A percentile compares a stretch with the other conserved stretches of the same genome.
These are phyloP conservation scores for Hippocampus abdominalis DNA, from an alignment of 2,113 vertebrate species.

Conservation along the genomic window DNA sequence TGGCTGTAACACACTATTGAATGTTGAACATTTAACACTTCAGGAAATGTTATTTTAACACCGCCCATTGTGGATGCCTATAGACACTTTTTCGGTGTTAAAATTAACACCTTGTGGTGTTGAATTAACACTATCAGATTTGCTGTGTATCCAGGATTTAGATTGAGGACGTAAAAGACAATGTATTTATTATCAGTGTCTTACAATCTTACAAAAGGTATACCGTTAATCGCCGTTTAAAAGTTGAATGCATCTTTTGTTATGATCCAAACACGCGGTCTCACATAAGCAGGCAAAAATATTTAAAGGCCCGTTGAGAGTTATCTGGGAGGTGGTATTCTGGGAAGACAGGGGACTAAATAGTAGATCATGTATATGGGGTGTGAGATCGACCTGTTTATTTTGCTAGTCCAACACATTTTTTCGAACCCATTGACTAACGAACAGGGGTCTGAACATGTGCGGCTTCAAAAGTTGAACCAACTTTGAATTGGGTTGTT, in stretches of 20 bases:
- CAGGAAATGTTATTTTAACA: too few relatives aligned
- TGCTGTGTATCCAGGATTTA: constrained; percentile 3
- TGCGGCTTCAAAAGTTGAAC: neutral
- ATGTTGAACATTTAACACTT: too few relatives aligned
- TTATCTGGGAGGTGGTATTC: constrained; percentile 44
- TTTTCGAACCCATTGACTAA: constrained; percentile 18
- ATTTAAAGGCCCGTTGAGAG: constrained; percentile 63
- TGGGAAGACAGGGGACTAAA: constrained; percentile 36
- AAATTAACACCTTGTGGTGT: too few relatives aligned
- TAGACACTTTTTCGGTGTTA: too few relatives aligned
- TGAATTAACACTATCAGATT: too few relatives aligned
- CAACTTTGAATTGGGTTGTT: neutral
- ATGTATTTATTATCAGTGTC: constrained; percentile 44
- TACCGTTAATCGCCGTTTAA: constrained; percentile 42
- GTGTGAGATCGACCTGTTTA: constrained; percentile 7
- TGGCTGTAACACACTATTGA: too few relatives aligned
- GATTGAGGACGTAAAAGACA: constrained; percentile 20
- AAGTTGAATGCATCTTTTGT: constrained; percentile 67
- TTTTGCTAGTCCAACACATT: constrained; percentile 14
- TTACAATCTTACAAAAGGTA: constrained; percentile 39
- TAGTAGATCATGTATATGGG: constrained; percentile 32
- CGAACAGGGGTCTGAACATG: neutral
- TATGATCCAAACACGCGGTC: constrained; percentile 45
- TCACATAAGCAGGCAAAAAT: constrained; percentile 66
- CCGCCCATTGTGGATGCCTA: too few relatives aligned